These are phyloP conservation scores for Scaptomyza hsui DNA, from an alignment of 1,140 invertebrate species.

Conservation along the genomic window DNA sequence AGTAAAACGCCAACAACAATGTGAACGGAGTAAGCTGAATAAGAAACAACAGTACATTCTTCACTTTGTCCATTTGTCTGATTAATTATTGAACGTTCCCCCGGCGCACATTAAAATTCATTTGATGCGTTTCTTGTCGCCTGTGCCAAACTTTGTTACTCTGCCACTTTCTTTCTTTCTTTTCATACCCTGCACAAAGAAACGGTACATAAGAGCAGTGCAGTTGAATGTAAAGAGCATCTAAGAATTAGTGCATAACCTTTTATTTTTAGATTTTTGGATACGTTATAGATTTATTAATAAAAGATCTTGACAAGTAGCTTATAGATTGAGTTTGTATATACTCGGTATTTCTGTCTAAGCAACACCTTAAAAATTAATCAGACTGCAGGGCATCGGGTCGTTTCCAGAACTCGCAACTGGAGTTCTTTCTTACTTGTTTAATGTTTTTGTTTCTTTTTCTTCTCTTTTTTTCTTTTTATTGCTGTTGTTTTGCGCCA, in stretches of 20 bases:
- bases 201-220: not conserved
- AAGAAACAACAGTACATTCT: constrained; percentile 11
- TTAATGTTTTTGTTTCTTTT: not conserved
- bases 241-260: too few relatives aligned
- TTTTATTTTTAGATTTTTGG: too few relatives aligned
- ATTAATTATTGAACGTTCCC: constrained; percentile 69
- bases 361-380: not conserved
- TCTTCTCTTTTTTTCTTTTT: not conserved
- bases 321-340: too few relatives aligned
- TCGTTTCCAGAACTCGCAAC: not conserved
- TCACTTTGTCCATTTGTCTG: constrained; percentile 52
- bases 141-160: constrained; percentile 43
- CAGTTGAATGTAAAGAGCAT: too few relatives aligned
- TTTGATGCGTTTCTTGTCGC: constrained; percentile 72
- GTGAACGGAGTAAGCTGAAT: constrained; percentile 23
- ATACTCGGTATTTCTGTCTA: not conserved
- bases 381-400: not conserved
- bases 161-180: not conserved
- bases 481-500: constrained; percentile 3
- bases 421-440: not conserved
- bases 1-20: not conserved
- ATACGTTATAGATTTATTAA: too few relatives aligned
- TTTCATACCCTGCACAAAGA: constrained; percentile 1
- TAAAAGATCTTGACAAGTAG: too few relatives aligned
- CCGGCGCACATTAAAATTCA: constrained; percentile 68